A percentile compares a stretch with the other conserved stretches of the same genome.
These are phyloP conservation scores for Glaucopsyche alexis DNA, from an alignment of 2,888 invertebrate genomes.

Conservation along the genomic window DNA sequence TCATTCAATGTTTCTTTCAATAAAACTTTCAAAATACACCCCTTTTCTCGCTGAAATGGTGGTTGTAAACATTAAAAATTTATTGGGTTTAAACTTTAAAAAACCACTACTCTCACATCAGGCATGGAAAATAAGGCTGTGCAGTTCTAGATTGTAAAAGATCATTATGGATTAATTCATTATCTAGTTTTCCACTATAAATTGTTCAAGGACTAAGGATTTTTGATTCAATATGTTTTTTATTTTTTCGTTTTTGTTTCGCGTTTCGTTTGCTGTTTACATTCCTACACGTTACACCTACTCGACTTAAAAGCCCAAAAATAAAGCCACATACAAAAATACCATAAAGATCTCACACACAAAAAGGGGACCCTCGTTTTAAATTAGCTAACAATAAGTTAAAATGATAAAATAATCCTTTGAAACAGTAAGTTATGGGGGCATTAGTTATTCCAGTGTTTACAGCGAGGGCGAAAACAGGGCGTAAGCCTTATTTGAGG, in stretches of 20 bases:
- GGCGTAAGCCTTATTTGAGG: conserved; percentile 76
- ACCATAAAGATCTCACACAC: neutral
- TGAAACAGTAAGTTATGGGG: conserved; percentile 47
- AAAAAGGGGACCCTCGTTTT: neutral
- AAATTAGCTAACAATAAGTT: conserved; percentile 21
- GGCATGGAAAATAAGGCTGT: neutral
- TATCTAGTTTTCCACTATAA: too few relatives aligned
- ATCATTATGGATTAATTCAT: too few relatives aligned
- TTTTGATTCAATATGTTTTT: too few relatives aligned
- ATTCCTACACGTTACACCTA: neutral
- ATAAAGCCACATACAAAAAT: neutral
- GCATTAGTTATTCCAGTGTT: conserved; percentile 72
- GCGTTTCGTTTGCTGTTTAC: too few relatives aligned
- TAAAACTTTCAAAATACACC: conserved; percentile 17
- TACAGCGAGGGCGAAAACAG: conserved; percentile 57
- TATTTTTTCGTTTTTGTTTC: too few relatives aligned
- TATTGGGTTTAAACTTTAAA: neutral
- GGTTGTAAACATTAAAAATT: neutral
- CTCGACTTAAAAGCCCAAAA: neutral
- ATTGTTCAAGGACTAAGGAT: too few relatives aligned
- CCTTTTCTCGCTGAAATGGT: neutral
- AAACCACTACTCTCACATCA: neutral
- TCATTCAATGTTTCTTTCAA: conserved; percentile 27
- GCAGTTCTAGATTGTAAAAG: neutral
- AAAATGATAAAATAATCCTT: conserved; percentile 37